A percentile compares a stretch with the other conserved stretches of the same genome.
phyloP scores from a whole-genome alignment of 1,140 invertebrate genomes.

The Bombus soroeensis region DNA sequence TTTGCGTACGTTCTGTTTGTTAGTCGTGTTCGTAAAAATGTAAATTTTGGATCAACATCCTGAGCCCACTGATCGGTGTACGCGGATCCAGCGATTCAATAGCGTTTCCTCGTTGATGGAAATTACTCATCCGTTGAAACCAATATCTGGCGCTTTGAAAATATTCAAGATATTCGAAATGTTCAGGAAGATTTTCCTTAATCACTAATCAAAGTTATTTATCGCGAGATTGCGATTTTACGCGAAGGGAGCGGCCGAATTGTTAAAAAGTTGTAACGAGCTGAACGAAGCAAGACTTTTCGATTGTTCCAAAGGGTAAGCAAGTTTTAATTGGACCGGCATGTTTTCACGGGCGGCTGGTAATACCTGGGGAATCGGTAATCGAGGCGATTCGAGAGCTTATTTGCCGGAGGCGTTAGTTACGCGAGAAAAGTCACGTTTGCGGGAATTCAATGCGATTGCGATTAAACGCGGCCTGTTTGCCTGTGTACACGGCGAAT shows the following conservation, averaged over 20 bases:
- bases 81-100: no score
- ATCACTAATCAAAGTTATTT: neutral
- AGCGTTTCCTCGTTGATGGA: no score
- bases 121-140: no score
- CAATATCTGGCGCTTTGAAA: neutral
- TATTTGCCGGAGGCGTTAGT: conserved; percentile 19
- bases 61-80: no score
- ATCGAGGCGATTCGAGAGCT: neutral
- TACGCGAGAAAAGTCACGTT: conserved; percentile 46
- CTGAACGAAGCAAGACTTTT: neutral
- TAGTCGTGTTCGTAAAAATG: no score
- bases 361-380: conserved; percentile 7
- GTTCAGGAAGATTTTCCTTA: neutral
- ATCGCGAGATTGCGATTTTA: neutral
- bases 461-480: conserved; percentile 22
- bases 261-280: conserved; percentile 25
- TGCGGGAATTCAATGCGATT: conserved; percentile 17
- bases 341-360: neutral
- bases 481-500: neutral
- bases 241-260: neutral
- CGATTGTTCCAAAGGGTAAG: neutral
- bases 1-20: no score
- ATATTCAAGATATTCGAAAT: neutral
- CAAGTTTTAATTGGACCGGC: conserved; percentile 29
- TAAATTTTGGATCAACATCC: no score